Base-by-base conservation (phyloP, 2,113 vertebrate species). In the Gambusia holbrooki region DNA sequence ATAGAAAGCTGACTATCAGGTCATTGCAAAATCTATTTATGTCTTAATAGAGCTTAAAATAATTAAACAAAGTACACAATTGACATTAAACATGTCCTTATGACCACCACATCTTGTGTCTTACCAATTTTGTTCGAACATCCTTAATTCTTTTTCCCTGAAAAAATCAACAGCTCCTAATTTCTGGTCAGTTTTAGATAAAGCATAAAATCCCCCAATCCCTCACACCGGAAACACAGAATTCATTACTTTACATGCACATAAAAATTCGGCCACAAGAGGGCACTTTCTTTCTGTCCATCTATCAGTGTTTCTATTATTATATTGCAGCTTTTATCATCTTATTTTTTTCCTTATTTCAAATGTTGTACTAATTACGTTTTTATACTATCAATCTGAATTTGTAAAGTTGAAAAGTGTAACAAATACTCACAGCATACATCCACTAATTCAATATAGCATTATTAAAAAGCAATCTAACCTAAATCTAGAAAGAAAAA, bases 231-330 rank as follows among this genome's bases (percentile, higher is more conserved):
- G 45, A 58, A n/a, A n/a, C 10, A 58, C 51, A 54, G 5, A 5
- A 29, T 15, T 29, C 5, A 30, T 29, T 1, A 62, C 61, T 62
- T 27, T 15, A 62, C n/a, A 29, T 69, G 67, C 65, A 65, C 3
- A 11, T 32, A 80, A 40, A 27, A 1, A 58, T 71, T 76, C n/a
- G 33, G 29, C 88, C 91, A 90, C 87, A 78, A 77, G 89, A 87
- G 88, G 90, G 85, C 85, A 10, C 60, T 45, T 29, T 6, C 5
- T 48, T n/a, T 6, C 63, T 69, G 12, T 62, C 32, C 54, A 66
- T 63, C n/a, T 74, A 69, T 69, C 45, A 42, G 30, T 30, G 32
- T 33, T 33, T 33, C 7, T 33, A 7, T 32, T 32, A 5, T 33
- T 35, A 12, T 37, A 37, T 37, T 37, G 10, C 35, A 37, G 35